These are phyloP conservation scores for Sardina pilchardus DNA, from an alignment of 2,113 vertebrate genomes.

Conservation along the genomic window DNA sequence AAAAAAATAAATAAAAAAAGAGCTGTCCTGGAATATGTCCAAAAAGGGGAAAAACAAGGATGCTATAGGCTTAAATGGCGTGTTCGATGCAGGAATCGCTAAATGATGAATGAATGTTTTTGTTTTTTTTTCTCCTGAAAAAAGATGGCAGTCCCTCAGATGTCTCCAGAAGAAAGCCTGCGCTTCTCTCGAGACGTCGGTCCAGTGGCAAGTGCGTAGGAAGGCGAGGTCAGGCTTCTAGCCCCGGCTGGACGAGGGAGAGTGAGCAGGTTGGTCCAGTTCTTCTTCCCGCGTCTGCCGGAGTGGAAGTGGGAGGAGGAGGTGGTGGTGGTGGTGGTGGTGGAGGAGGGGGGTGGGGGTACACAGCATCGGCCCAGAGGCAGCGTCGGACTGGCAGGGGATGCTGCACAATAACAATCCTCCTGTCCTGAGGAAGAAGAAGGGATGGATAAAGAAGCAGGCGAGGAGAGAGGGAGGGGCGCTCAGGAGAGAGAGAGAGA, in stretches of 20 bases:
- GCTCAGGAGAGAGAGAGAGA: neutral
- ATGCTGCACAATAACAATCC: slow-evolving; percentile 62
- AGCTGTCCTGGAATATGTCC: neutral
- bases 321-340: neutral
- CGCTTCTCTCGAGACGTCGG: neutral
- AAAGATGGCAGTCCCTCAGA: neutral
- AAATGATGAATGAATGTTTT: slow-evolving; percentile 4
- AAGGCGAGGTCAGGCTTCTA: neutral
- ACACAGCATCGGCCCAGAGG: neutral
- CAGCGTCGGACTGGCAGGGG: slow-evolving; percentile 14
- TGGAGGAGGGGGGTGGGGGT: neutral
- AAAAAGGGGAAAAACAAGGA: neutral
- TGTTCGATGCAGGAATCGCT: neutral
- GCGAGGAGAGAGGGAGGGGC: neutral
- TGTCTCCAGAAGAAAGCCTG: neutral
- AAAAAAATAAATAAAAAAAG: no score
- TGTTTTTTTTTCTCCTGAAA: neutral
- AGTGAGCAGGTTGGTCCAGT: slow-evolving; percentile 4
- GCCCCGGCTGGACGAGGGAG: neutral
- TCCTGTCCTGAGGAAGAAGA: slow-evolving; percentile 42
- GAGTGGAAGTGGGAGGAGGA: neutral
- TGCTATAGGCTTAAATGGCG: neutral
- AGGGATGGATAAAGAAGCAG: slow-evolving; percentile 46
- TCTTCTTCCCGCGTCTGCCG: slow-evolving; percentile 2
- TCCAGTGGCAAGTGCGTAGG: neutral